A percentile compares a stretch with the other conserved stretches of the same genome.
Conservation (phyloP, 92 coral and sea anemone species). For the Bergia puertoricense region DNA sequence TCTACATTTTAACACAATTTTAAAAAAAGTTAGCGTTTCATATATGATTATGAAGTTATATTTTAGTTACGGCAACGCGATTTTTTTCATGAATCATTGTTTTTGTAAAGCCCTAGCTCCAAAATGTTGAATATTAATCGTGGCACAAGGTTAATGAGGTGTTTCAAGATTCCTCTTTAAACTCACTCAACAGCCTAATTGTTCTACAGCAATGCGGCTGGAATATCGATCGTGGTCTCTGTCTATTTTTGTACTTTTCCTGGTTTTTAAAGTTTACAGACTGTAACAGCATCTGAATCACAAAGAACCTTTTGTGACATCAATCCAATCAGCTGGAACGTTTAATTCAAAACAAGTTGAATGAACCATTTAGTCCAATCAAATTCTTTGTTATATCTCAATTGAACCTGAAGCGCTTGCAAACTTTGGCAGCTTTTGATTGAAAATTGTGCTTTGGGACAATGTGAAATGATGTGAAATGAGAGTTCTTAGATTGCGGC, state of each 20-base stretch:
- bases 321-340: conserved; percentile 40
- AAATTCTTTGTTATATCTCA: conserved; percentile 20
- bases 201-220: neutral
- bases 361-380: conserved; percentile 29
- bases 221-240: neutral
- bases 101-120: too few species aligned
- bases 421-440: conserved; percentile 32
- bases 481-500: conserved; percentile 19
- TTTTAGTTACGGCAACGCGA: too few species aligned
- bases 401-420: conserved; percentile 31
- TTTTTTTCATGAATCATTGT: too few species aligned
- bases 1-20: too few species aligned
- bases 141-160: neutral
- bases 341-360: conserved; percentile 28
- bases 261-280: neutral
- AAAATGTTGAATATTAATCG: neutral
- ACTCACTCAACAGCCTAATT: neutral
- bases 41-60: too few species aligned
- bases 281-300: neutral
- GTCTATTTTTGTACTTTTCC: neutral
- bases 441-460: conserved; percentile 24
- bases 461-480: conserved; percentile 31
- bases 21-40: too few species aligned
- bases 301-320: neutral
- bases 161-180: neutral